Evolutionary conservation across 2,888 invertebrate species (phyloP).

Genomic region (Drosophila meridionalis): DNA sequence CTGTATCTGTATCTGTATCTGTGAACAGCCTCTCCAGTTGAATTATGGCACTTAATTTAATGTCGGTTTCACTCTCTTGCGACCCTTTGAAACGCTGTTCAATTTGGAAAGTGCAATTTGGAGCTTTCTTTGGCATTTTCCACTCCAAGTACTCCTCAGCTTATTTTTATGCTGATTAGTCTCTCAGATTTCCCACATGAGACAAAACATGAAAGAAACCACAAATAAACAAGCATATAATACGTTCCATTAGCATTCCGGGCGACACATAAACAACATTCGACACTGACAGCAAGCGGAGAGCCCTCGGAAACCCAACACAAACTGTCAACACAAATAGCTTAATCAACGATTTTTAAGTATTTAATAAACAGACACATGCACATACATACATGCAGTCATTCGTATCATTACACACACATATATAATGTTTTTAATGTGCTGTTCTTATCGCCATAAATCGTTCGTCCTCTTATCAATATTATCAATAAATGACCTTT

Average conservation of each 20-base stretch:
- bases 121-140: slow-evolving; percentile 17
- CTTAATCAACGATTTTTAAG: slow-evolving; percentile 66
- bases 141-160: slow-evolving; percentile 13
- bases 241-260: slow-evolving; percentile 2
- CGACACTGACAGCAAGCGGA: slow-evolving; percentile 19
- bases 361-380: slow-evolving; percentile 27
- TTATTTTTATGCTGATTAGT: slow-evolving; percentile 29
- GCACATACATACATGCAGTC: background rate
- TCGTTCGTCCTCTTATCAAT: slow-evolving; percentile 65
- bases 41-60: slow-evolving; percentile 59
- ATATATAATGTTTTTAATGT: slow-evolving; percentile 45
- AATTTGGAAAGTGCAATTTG: slow-evolving; percentile 42
- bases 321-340: slow-evolving; percentile 63
- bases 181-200: slow-evolving; percentile 5
- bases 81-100: slow-evolving; percentile 41
- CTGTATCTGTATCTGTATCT: background rate
- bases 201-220: background rate
- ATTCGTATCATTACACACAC: background rate
- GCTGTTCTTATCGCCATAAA: slow-evolving; percentile 53
- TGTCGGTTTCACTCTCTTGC: slow-evolving; percentile 34
- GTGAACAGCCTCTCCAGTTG: slow-evolving; percentile 40
- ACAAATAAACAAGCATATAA: slow-evolving; percentile 9
- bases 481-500: slow-evolving; percentile 76
- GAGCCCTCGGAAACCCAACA: slow-evolving; percentile 30
- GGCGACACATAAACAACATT: slow-evolving; percentile 27